These are phyloP conservation scores for Cephalophus harveyi DNA, from an alignment of 2,113 vertebrate species.

Conservation along the genomic window DNA sequence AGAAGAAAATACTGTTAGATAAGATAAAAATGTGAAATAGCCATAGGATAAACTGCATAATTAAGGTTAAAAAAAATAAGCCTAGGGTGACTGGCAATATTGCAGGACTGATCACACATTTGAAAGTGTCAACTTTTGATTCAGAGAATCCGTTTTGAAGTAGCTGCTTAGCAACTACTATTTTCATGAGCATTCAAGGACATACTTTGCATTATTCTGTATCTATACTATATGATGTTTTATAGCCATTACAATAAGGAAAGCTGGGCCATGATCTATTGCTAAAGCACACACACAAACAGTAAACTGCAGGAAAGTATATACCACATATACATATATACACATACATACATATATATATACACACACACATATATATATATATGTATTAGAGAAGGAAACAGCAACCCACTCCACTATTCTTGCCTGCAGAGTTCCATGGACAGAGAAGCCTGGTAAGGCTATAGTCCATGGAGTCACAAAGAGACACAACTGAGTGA, in stretches of 20 bases:
- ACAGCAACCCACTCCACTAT: not conserved
- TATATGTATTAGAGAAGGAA: not conserved
- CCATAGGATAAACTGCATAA: not conserved
- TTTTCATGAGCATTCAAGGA: not conserved
- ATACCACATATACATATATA: fast-evolving
- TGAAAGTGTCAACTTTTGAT: not conserved
- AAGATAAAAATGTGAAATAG: conserved; percentile 5
- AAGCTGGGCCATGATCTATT: not conserved
- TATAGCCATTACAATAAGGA: not conserved
- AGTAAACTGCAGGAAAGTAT: not conserved
- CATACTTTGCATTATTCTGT: not conserved
- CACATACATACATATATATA: fast-evolving
- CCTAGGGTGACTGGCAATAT: too few relatives aligned
- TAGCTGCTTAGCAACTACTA: not conserved
- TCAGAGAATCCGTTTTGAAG: not conserved
- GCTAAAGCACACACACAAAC: not conserved
- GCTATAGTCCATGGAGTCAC: not conserved
- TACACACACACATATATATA: not conserved
- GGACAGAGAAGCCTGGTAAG: not conserved
- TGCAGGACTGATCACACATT: fast-evolving
- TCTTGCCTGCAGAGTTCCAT: not conserved
- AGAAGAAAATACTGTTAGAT: conserved; percentile 6
- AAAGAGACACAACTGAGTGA: not conserved
- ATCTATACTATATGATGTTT: not conserved
- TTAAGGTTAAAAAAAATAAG: not conserved